Percentiles rank a stretch among this genome's conserved stretches.
Evolutionary conservation across 2,113 vertebrate species (phyloP).

Genomic region (Drymodes brunneopygia): DNA sequence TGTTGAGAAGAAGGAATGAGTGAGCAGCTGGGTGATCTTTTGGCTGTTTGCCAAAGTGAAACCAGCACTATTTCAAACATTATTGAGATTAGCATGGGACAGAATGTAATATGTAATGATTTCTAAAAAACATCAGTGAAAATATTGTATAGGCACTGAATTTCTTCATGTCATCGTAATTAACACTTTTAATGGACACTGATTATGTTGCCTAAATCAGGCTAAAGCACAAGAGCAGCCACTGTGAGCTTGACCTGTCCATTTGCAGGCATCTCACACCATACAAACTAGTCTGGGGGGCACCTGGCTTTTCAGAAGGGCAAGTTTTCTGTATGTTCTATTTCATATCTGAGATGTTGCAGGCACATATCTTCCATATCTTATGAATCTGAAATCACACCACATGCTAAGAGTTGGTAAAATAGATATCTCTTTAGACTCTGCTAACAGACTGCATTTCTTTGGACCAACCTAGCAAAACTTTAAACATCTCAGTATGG

Average conservation of each 20-base stretch:
- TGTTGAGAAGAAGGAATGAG: not conserved
- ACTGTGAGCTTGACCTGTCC: not conserved
- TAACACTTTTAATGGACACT: not conserved
- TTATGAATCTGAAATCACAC: not conserved
- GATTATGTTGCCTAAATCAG: not conserved
- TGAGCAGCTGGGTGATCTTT: not conserved
- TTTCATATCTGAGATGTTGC: not conserved
- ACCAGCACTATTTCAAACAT: not conserved
- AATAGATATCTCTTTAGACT: not conserved
- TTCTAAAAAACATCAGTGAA: not conserved
- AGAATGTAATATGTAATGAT: not conserved
- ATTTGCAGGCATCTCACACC: rapidly evolving
- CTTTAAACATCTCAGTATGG: not conserved
- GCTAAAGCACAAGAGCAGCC: not conserved
- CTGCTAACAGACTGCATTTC: not conserved
- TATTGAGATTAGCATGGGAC: not conserved
- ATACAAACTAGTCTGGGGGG: not conserved
- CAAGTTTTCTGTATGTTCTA: not conserved
- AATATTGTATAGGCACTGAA: not conserved
- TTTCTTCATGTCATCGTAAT: not conserved
- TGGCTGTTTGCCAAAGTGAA: not conserved
- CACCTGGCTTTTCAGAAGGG: not conserved
- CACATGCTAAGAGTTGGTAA: not conserved
- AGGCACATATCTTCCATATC: not conserved
- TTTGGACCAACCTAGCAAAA: not conserved